Conservation (phyloP, 2,888 invertebrate genomes). For the Stenodema calcarata region DNA sequence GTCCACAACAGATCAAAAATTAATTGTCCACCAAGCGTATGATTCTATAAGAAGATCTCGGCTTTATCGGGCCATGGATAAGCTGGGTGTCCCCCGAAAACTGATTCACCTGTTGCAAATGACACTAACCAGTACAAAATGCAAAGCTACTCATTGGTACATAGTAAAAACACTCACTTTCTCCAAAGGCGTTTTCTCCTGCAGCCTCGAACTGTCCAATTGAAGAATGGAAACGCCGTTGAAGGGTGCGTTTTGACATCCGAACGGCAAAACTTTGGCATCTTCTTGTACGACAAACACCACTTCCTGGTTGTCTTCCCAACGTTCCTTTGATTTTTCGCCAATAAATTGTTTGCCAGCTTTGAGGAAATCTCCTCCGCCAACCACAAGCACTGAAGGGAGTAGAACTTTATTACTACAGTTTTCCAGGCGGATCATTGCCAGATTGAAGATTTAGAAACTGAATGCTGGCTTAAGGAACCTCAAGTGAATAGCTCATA, state of each 20-base stretch:
- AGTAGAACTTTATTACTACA: too few species aligned
- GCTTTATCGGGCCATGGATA: too few species aligned
- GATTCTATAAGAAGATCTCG: too few species aligned
- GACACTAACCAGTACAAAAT: too few species aligned
- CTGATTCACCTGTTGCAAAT: too few species aligned
- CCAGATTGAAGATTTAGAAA: too few species aligned
- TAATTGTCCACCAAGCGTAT: too few species aligned
- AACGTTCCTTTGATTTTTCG: neutral
- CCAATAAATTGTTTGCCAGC: neutral
- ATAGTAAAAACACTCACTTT: neutral
- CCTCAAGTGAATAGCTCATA: too few species aligned
- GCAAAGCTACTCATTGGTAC: neutral
- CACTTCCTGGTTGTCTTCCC: neutral
- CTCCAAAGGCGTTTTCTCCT: neutral
- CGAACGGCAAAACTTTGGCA: neutral
- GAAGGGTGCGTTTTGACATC: conserved; percentile 9
- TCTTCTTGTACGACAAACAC: neutral
- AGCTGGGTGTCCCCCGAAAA: neutral
- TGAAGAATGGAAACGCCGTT: conserved; percentile 6
- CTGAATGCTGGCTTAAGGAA: too few species aligned
- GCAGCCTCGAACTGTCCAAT: neutral
- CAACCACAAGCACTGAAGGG: conserved; percentile 30
- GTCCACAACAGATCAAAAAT: too few species aligned
- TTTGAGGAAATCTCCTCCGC: neutral
- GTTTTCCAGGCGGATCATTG: too few species aligned